Evolutionary conservation across 2,113 vertebrate species (phyloP), one percentile per base, ranked within the genome.

Genomic region (Porphyrio hochstetteri): DNA sequence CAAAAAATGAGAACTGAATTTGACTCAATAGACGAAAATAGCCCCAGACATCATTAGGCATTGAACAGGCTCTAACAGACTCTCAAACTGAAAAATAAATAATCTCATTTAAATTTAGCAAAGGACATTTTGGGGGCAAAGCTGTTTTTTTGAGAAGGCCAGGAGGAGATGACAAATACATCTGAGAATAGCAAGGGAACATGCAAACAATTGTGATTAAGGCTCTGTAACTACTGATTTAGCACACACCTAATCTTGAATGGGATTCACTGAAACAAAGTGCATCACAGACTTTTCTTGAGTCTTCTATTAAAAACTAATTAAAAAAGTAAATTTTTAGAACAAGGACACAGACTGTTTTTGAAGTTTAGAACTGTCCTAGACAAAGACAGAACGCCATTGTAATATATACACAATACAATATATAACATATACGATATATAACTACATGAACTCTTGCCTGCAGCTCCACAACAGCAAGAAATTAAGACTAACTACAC

Each of bases 31-130:
- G 56, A 71, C 69, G 46, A 88, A 96, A 97, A 90, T 68, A 94
- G 35, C 33, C 75, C 57, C 90, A 95, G 72, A 84, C 55, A 88
- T 75, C 70, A 88, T 70, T 53, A 93, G 56, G 61, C 80, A 64
- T 15, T 38, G 71, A 95, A 83, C 4, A 81, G 63, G 86, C 38
- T 67, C 31, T 64, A 70, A 92, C 48, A 81, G 33, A 78, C 36
- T 50, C 77, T 95, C 75, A 59, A 90, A 88, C 5, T 48, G 64
- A 90, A 93, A 96, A 95, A 83, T 67, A 96, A 92, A 94, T 79
- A 94, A 60, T 87, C 27, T 55, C 15, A 46, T 67, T 69, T 88
- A 92, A 94, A 95, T 93, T 90, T 83, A 92, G 76, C 7, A 2
- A 81, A 90, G 88, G 79, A 79, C 57, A 8, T 86, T 93, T 77